These are phyloP conservation scores for Marronus borbonicus DNA, from an alignment of 2,888 invertebrate genomes.

Conservation along the genomic window DNA sequence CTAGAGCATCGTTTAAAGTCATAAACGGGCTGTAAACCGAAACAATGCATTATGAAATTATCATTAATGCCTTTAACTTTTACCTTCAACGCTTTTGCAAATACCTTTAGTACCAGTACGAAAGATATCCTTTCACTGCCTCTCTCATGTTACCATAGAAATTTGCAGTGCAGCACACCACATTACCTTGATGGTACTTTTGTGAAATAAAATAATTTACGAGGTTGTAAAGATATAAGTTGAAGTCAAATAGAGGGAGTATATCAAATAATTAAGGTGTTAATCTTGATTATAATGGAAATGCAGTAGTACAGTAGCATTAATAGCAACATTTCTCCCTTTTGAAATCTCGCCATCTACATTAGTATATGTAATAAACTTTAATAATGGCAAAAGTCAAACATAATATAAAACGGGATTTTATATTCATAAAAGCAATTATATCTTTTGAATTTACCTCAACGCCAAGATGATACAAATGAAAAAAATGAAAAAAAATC, in stretches of 20 bases:
- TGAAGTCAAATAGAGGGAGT: background rate
- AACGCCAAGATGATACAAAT: background rate
- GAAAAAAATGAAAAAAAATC: background rate
- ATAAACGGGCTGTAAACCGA: background rate
- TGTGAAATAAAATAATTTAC: background rate
- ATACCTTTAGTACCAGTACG: background rate
- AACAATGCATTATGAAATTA: background rate
- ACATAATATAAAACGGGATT: background rate
- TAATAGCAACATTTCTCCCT: background rate
- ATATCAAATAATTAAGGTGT: background rate
- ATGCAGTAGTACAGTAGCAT: background rate
- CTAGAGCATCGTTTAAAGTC: background rate
- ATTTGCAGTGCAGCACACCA: background rate
- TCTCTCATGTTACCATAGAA: background rate
- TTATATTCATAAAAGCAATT: background rate
- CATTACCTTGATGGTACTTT: background rate
- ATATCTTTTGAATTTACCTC: background rate
- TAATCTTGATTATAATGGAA: background rate
- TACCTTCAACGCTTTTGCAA: slow-evolving; percentile 1
- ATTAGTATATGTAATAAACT: too few relatives aligned
- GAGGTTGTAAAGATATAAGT: background rate
- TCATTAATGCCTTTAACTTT: slow-evolving; percentile 14
- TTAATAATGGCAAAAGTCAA: background rate
- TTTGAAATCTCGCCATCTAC: background rate
- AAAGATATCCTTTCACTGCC: background rate